Base-by-base conservation (phyloP, 2,888 invertebrate genomes). In the Bedellia somnulentella region DNA sequence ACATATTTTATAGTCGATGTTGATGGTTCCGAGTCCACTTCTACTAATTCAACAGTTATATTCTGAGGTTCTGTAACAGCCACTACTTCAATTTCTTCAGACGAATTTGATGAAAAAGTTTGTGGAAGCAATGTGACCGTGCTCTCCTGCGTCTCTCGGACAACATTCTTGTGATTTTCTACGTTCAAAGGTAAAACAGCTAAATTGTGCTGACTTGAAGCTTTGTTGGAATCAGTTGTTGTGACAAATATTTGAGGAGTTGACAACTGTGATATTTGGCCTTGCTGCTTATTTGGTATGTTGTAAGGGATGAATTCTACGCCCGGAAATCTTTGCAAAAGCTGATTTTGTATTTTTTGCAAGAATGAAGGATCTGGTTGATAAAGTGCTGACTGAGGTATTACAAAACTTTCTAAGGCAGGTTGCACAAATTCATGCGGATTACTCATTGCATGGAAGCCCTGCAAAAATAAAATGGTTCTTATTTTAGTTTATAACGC, bases 321-420 rank as follows among this genome's bases (percentile, higher is more conserved):
- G 3, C 61, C 49, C 0, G 61, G 66, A 39, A 62, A 66, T 23
- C 70, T 52, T 36, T 73, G 63, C 23, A 64, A 39, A 12, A 70
- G 45, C 36, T 70, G 70, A 18, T 47, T 55, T 43, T 71, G 73
- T 15, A 73, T 46, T 40, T 71, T 73, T 38, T 73, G 73, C 30
- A 79, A 46, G 37, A 62, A 77, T 37, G 54, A 46, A n/a, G 66
- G 66, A 40, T 79, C 78, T 6, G 79, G 68, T 46, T 80, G 78
- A 38, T 79, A 80, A 5, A 80, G 50, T 8, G 62, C 53, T 35
- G 58, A 60, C 3, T 66, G 66, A 33, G 66, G 54, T 37, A 71
- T 61, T 12, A 68, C 52, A 27, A 66, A 52, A 6, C 62, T 58
- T 35, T 67, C 66, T 2, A 61, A 52, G 25, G 60, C 64, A 10